Evolutionary conservation across 1,140 invertebrate species (phyloP), one percentile per base, ranked within the genome.

Genomic region (Hormaphis cornu): DNA sequence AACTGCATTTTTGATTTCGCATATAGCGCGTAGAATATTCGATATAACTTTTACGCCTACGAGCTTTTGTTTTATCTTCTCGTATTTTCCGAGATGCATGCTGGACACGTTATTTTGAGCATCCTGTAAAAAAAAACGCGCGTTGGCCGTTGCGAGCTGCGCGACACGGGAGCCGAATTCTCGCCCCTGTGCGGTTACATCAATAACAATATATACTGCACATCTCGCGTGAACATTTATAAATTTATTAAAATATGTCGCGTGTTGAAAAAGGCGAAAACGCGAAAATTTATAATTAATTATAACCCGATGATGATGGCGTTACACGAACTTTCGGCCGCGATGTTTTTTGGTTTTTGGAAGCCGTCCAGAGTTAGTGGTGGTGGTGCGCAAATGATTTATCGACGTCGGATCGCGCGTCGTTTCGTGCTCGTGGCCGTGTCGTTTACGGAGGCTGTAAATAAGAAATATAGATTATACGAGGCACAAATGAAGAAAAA

Each of bases 281-380:
- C 18, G n/a, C n/a, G n/a, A n/a, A n/a, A n/a, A n/a, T n/a, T n/a
- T n/a, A n/a, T n/a, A n/a, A n/a, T n/a, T n/a, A n/a, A n/a, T n/a
- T n/a, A n/a, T n/a, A n/a, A n/a, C n/a, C n/a, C n/a, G n/a, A n/a
- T n/a, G n/a, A n/a, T n/a, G n/a, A n/a, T n/a, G n/a, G n/a, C n/a
- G n/a, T n/a, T n/a, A n/a, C n/a, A n/a, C n/a, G n/a, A 9, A 37
- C 54, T 40, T 40, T 40, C 20, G 14, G 24, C 33, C 53, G 28
- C 16, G 8, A 35, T 37, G 14, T 58, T 22, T 61, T 42, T 61
- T 44, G 44, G 1, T 24, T 61, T 44, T 61, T 61, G 58, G 58
- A 61, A 30, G 30, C 46, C 30, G 58, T 61, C 58, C 58, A 61
- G 58, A 44, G 58, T 14, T n/a, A n/a, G n/a, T n/a, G n/a, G n/a